These are phyloP conservation scores for Fregata magnificens DNA, from an alignment of 2,113 vertebrate species.

Conservation along the genomic window DNA sequence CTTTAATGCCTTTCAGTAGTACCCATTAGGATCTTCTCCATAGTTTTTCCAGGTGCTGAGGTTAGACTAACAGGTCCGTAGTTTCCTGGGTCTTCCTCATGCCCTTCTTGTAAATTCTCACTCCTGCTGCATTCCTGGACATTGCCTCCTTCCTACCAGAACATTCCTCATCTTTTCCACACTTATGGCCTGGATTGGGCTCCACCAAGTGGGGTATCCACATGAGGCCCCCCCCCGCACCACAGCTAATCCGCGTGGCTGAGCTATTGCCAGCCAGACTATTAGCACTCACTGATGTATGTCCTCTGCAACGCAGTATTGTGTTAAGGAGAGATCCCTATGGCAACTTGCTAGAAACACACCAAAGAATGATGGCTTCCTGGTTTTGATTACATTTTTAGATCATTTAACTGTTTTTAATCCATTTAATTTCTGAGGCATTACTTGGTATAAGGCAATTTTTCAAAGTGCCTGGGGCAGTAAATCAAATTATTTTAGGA, in stretches of 20 bases:
- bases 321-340: not conserved
- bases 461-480: not conserved
- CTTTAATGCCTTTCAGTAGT: not conserved
- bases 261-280: not conserved
- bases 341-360: not conserved
- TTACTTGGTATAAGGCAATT: not conserved
- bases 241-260: fast-evolving
- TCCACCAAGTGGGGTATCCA: not conserved
- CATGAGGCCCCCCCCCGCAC: fast-evolving
- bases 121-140: not conserved
- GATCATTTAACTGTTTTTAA: slow-evolving; percentile 6
- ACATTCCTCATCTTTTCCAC: not conserved
- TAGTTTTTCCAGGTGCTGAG: too few species aligned
- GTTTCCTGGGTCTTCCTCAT: not conserved
- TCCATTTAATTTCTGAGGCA: slow-evolving; percentile 6
- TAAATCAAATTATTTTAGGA: slow-evolving; percentile 13
- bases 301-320: not conserved
- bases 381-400: not conserved
- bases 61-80: not conserved
- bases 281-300: fast-evolving
- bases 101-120: not conserved
- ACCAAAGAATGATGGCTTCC: not conserved
- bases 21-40: too few species aligned
- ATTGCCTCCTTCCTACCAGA: not conserved
- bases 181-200: fast-evolving